These are phyloP conservation scores for Molossus molossus DNA, from an alignment of 2,797 vertebrate species.

Conservation along the genomic window DNA sequence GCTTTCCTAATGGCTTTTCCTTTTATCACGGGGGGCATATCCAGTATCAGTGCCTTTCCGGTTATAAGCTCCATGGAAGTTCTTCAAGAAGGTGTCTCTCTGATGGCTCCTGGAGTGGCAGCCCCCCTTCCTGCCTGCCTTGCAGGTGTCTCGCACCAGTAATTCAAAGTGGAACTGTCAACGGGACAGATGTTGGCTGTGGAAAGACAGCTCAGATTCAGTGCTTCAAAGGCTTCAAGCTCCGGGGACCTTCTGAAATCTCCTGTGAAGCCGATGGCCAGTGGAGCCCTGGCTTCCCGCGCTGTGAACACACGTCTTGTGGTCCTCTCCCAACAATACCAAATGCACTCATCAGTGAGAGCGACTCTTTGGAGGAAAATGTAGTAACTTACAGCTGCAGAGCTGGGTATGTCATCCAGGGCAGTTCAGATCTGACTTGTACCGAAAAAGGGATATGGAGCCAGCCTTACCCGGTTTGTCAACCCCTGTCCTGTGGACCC, in stretches of 20 bases:
- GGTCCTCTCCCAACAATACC: slow-evolving; percentile 92
- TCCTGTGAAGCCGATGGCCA: slow-evolving; percentile 93
- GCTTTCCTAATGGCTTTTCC: slow-evolving; percentile 95
- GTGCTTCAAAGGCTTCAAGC: slow-evolving; percentile 94
- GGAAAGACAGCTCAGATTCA: slow-evolving; percentile 92
- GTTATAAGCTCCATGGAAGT: slow-evolving; percentile 94
- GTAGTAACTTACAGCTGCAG: slow-evolving; percentile 94
- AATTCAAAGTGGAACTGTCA: slow-evolving; percentile 91
- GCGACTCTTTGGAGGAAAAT: slow-evolving; percentile 90
- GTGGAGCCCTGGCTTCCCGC: slow-evolving; percentile 95
- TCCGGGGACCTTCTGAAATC: slow-evolving; percentile 93
- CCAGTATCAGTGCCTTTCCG: slow-evolving; percentile 95
- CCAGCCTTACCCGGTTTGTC: slow-evolving; percentile 93
- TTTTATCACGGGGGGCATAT: slow-evolving; percentile 93
- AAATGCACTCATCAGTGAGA: slow-evolving; percentile 94
- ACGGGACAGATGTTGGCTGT: slow-evolving; percentile 92
- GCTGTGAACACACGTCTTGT: slow-evolving; percentile 93
- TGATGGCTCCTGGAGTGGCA: slow-evolving; percentile 94
- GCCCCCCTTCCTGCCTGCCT: slow-evolving; percentile 93
- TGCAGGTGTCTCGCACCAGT: slow-evolving; percentile 92
- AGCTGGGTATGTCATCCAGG: slow-evolving; percentile 93
- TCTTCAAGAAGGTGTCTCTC: slow-evolving; percentile 93
- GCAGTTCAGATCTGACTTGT: slow-evolving; percentile 93
- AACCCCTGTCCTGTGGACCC: slow-evolving; percentile 94
- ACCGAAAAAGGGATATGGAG: slow-evolving; percentile 94